Conservation (phyloP, 2,113 vertebrate species). For the Carettochelys insculpta region DNA sequence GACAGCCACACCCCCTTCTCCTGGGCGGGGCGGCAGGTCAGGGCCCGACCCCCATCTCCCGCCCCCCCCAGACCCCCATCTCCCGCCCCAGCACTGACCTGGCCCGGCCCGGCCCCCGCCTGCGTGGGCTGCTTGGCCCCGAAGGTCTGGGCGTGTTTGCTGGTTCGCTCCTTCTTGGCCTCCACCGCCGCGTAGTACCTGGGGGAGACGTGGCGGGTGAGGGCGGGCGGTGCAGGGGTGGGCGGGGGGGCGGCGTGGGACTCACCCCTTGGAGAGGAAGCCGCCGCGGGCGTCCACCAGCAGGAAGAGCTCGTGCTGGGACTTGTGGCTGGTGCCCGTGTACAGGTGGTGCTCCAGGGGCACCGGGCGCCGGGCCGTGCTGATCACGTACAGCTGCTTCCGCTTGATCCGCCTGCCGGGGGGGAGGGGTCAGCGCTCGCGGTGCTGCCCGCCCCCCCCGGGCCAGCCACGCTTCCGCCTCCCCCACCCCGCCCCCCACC, state of each 20-base stretch:
- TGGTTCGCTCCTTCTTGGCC: constrained; percentile 89
- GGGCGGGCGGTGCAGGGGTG: too few species aligned
- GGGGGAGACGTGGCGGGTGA: background rate
- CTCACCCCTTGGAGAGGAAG: constrained; percentile 90
- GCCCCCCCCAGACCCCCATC: background rate
- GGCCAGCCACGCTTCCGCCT: background rate
- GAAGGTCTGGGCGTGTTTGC: constrained; percentile 90
- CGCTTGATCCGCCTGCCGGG: constrained; percentile 86
- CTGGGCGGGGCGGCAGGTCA: constrained; percentile 53
- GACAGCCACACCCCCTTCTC: constrained; percentile 88
- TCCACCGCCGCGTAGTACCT: constrained; percentile 89
- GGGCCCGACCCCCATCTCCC: background rate
- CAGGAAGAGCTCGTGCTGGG: constrained; percentile 90
- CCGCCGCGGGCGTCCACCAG: constrained; percentile 82
- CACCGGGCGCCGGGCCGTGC: constrained; percentile 87
- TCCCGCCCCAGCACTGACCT: constrained; percentile 50
- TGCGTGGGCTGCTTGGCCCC: constrained; percentile 85
- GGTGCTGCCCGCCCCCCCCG: background rate
- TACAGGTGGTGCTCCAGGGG: constrained; percentile 91
- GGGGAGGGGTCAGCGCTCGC: background rate
- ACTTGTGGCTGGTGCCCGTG: constrained; percentile 92
- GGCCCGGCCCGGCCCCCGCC: constrained; percentile 76
- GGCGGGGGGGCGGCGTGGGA: background rate
- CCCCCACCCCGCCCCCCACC: background rate
- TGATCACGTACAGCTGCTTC: constrained; percentile 90